Evolutionary conservation across 2,888 invertebrate genomes (phyloP), one percentile per base, ranked within the genome.

Genomic region (Sisyra terminalis): DNA sequence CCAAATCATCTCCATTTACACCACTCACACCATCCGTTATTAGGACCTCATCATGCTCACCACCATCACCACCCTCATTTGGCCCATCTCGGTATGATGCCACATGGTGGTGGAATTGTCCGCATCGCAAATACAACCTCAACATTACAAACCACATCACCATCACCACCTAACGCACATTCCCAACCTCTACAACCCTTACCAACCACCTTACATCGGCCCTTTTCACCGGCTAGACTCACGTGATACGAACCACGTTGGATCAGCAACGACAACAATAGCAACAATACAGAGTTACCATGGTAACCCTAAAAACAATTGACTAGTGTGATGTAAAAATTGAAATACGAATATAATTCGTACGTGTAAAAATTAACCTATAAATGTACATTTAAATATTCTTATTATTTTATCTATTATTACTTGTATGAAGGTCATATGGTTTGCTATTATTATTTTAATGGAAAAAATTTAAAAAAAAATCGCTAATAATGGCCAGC

Each of bases 141-240:
- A 3, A 46, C 51, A 29, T 52, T 53, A 15, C 55, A 55, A 14
- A 57, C 59, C 6, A 46, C 32, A 30, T 35, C 29, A 35, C 36
- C 35, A 9, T 16, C 18, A 3, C 44, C 51, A 15, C 56, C 56
- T 14, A 57, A 58, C 5, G 46, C 40, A 31, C 44, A 40, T 29
- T 40, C 44, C 6, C 40, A 40, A 9, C 44, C 51, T 29, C 53
- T 53, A 17, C 56, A 55, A 16, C 57, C 59, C 7, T 46, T 55
- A 11, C 49, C 24, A 24, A 24, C 24, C 7, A 24, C 24, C 5
- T 24, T 64, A 44, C 64, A 64, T 48, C 53, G 64, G 50, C 64
- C 64, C 40, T 64, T 63, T 50, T 63, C 64, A 37, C 63, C 64
- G 17, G 53, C 60, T 9, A 54, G 61, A 48, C 51, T 63, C 50